Percentiles rank a stretch among this genome's conserved stretches.
These are phyloP conservation scores for Pseudopipra pipra DNA, from an alignment of 2,113 vertebrate genomes.

Conservation along the genomic window DNA sequence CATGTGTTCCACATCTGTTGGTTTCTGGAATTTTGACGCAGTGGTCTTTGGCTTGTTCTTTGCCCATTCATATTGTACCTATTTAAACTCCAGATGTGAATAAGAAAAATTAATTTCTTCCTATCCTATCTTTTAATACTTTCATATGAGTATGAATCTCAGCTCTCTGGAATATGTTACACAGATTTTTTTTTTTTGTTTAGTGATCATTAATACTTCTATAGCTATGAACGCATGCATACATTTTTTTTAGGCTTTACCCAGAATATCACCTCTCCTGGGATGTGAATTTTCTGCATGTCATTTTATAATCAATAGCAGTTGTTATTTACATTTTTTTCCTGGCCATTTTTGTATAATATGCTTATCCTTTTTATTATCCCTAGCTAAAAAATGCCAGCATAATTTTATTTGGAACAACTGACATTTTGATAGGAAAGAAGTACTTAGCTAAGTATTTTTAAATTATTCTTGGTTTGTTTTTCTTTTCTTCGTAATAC, in stretches of 20 bases:
- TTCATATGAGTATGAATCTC: not conserved
- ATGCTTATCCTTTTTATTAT: slow-evolving; percentile 16
- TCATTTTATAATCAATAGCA: not conserved
- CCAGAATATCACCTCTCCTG: not conserved
- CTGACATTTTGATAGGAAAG: not conserved
- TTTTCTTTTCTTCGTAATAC: slow-evolving; percentile 26
- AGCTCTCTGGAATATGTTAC: not conserved
- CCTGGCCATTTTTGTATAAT: not conserved
- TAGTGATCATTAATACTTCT: not conserved
- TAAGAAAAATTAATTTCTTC: slow-evolving; percentile 58
- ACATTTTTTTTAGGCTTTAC: not conserved
- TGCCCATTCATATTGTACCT: not conserved
- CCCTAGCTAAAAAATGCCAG: not conserved
- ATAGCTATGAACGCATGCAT: not conserved
- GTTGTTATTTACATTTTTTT: not conserved
- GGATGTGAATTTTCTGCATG: not conserved
- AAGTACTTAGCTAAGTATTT: slow-evolving; percentile 16
- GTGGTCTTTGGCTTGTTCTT: slow-evolving; percentile 17
- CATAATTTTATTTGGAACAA: slow-evolving; percentile 16
- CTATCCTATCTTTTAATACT: not conserved
- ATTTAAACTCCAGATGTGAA: slow-evolving; percentile 47
- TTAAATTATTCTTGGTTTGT: slow-evolving; percentile 20
- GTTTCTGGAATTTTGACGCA: slow-evolving; percentile 33
- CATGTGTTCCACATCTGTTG: slow-evolving; percentile 40
- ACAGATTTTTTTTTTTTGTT: not conserved